Percentiles rank a stretch among this genome's conserved stretches.
Conservation (phyloP, 1,140 invertebrate species). For the Armadillidium nasatum region DNA sequence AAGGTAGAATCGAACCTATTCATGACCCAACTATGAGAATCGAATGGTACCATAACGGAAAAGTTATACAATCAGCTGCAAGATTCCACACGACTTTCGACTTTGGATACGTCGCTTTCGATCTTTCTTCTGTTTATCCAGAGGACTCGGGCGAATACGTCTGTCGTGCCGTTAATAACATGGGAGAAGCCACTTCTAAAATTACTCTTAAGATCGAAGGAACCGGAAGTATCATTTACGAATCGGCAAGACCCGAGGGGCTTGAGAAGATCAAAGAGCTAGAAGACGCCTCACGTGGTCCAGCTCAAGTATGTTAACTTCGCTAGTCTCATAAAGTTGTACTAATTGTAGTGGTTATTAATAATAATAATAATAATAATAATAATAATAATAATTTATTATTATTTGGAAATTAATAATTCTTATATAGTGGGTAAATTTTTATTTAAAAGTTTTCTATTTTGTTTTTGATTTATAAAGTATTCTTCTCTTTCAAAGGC, state of each 20-base stretch:
- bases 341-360: too few species aligned
- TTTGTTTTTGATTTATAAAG: neutral
- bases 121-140: conserved; percentile 80
- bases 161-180: conserved; percentile 77
- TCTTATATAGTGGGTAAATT: too few species aligned
- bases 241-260: conserved; percentile 92
- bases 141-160: conserved; percentile 93
- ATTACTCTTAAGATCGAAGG: conserved; percentile 55
- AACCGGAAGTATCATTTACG: conserved; percentile 81
- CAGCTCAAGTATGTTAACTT: neutral
- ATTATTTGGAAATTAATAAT: too few species aligned
- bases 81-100: conserved; percentile 90
- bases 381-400: too few species aligned
- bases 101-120: conserved; percentile 89
- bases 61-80: conserved; percentile 75
- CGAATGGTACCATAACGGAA: conserved; percentile 86
- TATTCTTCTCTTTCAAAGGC: conserved; percentile 13
- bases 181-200: conserved; percentile 63
- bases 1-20: conserved; percentile 83
- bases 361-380: too few species aligned
- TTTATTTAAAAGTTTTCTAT: too few species aligned
- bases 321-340: too few species aligned
- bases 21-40: conserved; percentile 84
- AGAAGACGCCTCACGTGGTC: conserved; percentile 56
- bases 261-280: conserved; percentile 88